Evolutionary conservation across 1,140 invertebrate genomes (phyloP), one percentile per base, ranked within the genome.

Genomic region (Marisa cornuarietis): DNA sequence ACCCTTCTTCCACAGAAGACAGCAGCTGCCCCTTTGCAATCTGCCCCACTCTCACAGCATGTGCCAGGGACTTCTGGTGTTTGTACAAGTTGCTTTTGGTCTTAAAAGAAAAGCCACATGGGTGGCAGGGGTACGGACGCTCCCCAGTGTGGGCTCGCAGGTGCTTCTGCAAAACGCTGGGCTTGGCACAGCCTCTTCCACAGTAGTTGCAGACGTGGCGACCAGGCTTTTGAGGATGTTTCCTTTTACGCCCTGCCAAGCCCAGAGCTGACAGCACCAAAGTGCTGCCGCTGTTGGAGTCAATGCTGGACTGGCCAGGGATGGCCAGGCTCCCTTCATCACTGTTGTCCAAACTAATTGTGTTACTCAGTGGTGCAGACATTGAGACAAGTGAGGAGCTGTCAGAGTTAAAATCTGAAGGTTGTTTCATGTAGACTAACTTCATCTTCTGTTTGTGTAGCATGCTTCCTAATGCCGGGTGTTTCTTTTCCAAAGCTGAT

Each of bases 61-160:
- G 96, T 22, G 96, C 94, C 82, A 95, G 92, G 1, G 96, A 96
- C 83, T 95, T 93, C 85, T 95, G 95, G 88, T 98, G 96, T 90
- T 98, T 98, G 89, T 97, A 97, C 78, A 97, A 92, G 90, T 98
- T 98, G 84, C 96, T 97, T 88, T 96, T 96, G 5, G 96, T 98
- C 91, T 98, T 98, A 91, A 98, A 98, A 77, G 96, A 95, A 90
- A 97, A 96, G 75, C 96, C 96, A 90, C 96, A 98, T 42, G 94
- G 94, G 71, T 93, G 91, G 91, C 96, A 98, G 20, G 96, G 96
- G 92, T 95, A 98, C 31, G 96, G 96, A 73, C 96, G 93, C 90
- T 98, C 96, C 87, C 97, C 96, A 95, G 91, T 98, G 96, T 80
- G 96, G 94, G 89, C 87, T 52, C 96, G 93, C 86, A 97, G 95